Evolutionary conservation across 2,888 invertebrate species (phyloP), one percentile per base, ranked within the genome.

Genomic region (Acleris literana): DNA sequence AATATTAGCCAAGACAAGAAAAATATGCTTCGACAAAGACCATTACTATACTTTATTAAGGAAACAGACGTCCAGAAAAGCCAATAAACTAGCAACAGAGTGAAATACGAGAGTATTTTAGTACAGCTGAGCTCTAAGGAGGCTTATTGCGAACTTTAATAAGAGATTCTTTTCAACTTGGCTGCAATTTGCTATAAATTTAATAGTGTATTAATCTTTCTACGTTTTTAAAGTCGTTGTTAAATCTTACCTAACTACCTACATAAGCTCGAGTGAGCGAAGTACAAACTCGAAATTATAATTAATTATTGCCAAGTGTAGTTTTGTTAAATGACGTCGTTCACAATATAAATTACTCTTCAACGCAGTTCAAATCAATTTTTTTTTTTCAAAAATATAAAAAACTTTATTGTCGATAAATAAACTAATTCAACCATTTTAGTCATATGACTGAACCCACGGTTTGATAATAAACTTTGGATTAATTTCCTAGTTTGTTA

Each of bases 71-170:
- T 33, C 29, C 43, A 20, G 25, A 44, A 57, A 33, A 61, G 55
- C 51, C 60, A 66, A 66, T 57, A 66, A 65, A 44, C 56, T 51
- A 51, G 61, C 33, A 33, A 56, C 51, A 56, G 29, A 3, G 33
- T 56, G 17, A 55, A 65, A 51, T 65, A 51, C 56, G 44, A 56
- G 49, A 39, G 17, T 39, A 17, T 51, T 51, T 49, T 29, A 17
- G 49, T 49, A 48, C 46, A 33, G 51, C 49, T 33, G 25, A 17
- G 5, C 43, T 17, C 22, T 51, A 55, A 18, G 29, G 7, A 49
- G 17, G 16, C 57, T 66, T 62, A 66, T 62, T 62, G 57, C 18
- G 33, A 44, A 57, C 56, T 66, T 62, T 57, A 57, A 57, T 53
- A 62, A 66, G 52, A 46, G 29, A 61, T 65, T 57, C 48, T 48